Evolutionary conservation across 2,888 invertebrate genomes (phyloP), one percentile per base, ranked within the genome.

Genomic region (Drosophila picticornis): DNA sequence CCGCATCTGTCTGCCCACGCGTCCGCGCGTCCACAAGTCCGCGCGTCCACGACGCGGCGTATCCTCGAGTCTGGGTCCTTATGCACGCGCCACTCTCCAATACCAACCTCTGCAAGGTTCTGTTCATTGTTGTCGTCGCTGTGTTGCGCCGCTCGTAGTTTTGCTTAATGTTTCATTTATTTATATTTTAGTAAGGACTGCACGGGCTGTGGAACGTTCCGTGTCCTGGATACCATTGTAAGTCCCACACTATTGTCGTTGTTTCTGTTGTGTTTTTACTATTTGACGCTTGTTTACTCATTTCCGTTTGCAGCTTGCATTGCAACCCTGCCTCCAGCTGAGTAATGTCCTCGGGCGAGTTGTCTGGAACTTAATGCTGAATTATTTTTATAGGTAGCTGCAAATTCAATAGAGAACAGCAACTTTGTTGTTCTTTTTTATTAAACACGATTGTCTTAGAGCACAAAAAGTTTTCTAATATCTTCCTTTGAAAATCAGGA

Each of bases 211-310:
- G 60, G 63, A 34, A 58, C 68, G 32, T 56, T 66, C 64, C 55
- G 50, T 52, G 56, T 56, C 32, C 73, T 78, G 73, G 55, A 57
- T 68, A 57, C 73, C 67, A 80, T 76, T 82, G 84, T 78, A 25
- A 43, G 66, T 55, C 66, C 56, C 55, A 62, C 56, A 51, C 19
- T 31, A 6, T 57, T 31, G 29, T 43, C 52, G 38, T 67, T 62
- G 55, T 67, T 46, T 58, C 32, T 67, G 59, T 62, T 77, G 64
- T 84, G 81, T 88, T 90, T 88, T 88, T 63, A 88, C 88, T 80
- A 88, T 88, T 88, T 88, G 88, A 88, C 91, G 88, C 88, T 91
- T 91, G 88, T 88, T 88, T 91, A 88, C 88, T 90, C 81, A 88
- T 88, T 88, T 88, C 91, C 88, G 89, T 76, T 83, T 79, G 86